These are phyloP conservation scores for Troilus luridus DNA, from an alignment of 2,888 invertebrate species.

Conservation along the genomic window DNA sequence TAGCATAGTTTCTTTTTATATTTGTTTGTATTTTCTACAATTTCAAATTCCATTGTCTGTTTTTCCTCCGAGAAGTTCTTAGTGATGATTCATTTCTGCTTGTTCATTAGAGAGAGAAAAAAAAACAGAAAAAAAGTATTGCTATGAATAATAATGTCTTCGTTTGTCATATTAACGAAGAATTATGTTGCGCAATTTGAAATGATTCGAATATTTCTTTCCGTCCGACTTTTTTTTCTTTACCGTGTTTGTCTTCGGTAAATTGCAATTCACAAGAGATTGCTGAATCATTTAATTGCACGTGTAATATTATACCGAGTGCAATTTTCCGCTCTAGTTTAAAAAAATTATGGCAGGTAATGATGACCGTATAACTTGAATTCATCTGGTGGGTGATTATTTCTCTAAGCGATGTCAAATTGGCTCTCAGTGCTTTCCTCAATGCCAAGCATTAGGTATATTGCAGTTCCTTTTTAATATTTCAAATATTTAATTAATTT, in stretches of 20 bases:
- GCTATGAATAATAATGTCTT: not conserved
- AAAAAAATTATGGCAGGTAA: not conserved
- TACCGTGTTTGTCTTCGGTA: not conserved
- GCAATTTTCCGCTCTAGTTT: not conserved
- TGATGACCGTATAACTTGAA: not conserved
- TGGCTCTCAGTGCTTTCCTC: not conserved
- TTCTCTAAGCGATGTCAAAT: not conserved
- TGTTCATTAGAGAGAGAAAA: not conserved
- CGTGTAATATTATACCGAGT: not conserved
- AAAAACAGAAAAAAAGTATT: not conserved
- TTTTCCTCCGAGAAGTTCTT: not conserved
- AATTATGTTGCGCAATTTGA: not conserved
- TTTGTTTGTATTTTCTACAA: too few species aligned
- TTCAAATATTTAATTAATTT: too few species aligned
- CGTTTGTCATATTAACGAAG: not conserved
- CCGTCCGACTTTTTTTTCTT: not conserved
- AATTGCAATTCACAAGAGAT: not conserved
- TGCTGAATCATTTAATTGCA: slow-evolving; percentile 49
- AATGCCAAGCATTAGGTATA: not conserved
- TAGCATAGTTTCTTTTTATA: too few species aligned
- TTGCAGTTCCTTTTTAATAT: not conserved
- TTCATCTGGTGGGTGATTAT: not conserved
- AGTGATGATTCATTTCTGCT: not conserved
- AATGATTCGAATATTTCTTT: not conserved
- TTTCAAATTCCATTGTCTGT: too few species aligned